These are phyloP conservation scores for Tarsius wallacei DNA, from an alignment of 2,797 vertebrate genomes.

Conservation along the genomic window DNA sequence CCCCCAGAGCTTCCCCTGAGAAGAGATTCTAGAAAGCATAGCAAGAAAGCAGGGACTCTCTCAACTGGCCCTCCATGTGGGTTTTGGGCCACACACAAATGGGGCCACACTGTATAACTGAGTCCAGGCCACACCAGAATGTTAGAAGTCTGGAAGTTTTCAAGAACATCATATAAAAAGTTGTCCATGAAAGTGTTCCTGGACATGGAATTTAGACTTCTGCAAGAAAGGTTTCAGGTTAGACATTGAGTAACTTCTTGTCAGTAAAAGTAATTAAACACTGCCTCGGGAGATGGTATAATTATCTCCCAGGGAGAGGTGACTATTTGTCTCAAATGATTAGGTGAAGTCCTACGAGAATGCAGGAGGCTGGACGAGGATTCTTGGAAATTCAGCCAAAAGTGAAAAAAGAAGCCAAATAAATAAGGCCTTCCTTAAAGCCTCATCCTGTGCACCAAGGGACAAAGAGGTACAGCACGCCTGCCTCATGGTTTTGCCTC, in stretches of 20 bases:
- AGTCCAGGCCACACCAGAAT: too few relatives aligned
- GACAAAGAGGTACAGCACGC: too few relatives aligned
- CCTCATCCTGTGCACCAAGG: accelerated
- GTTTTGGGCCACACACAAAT: accelerated
- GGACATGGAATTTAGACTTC: not conserved
- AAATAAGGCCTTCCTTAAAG: not conserved
- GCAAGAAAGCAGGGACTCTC: not conserved
- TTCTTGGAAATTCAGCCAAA: constrained; percentile 35
- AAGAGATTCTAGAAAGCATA: not conserved
- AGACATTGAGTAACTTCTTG: not conserved
- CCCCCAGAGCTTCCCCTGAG: not conserved
- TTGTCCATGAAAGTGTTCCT: too few relatives aligned
- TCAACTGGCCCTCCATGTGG: not conserved
- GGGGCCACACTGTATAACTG: too few relatives aligned
- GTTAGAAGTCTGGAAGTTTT: not conserved
- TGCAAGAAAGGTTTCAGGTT: not conserved
- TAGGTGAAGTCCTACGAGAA: not conserved
- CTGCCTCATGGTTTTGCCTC: not conserved
- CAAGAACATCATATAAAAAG: accelerated
- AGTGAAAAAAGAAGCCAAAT: not conserved
- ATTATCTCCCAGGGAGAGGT: not conserved
- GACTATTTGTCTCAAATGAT: not conserved
- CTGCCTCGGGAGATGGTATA: not conserved
- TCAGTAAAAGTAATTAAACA: not conserved
- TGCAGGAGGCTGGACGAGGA: not conserved